phyloP scores from a whole-genome alignment of 2,797 vertebrate genomes.

The Darevskia nairensis region DNA sequence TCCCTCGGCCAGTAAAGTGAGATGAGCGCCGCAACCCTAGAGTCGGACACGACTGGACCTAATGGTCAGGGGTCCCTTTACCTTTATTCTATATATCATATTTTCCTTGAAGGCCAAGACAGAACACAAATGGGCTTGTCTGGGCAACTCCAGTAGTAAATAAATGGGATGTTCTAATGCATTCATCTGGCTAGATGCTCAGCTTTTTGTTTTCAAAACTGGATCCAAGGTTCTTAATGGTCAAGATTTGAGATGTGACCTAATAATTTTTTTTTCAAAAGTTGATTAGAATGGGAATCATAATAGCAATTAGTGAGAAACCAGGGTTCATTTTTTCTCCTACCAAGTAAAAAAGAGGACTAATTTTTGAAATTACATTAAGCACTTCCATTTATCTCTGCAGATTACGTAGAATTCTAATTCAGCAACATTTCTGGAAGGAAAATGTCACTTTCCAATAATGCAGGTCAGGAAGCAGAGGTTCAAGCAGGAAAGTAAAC shows the following conservation, averaged over 20 bases:
- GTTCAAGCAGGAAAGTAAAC: constrained; percentile 52
- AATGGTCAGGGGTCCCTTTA: too few species aligned
- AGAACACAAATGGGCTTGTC: too few species aligned
- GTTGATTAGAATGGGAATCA: constrained; percentile 19
- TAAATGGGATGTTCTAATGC: too few species aligned
- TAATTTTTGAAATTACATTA: constrained; percentile 21
- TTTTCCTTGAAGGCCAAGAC: too few species aligned
- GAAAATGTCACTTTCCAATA: constrained; percentile 57
- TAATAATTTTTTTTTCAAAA: neutral
- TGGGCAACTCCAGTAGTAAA: too few species aligned
- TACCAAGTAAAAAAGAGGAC: constrained; percentile 35
- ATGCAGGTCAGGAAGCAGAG: constrained; percentile 52
- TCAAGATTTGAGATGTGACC: neutral
- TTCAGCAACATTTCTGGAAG: constrained; percentile 45
- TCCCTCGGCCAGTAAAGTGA: too few species aligned
- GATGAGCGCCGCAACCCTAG: too few species aligned
- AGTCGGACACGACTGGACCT: too few species aligned
- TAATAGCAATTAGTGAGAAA: constrained; percentile 18
- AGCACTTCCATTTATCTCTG: constrained; percentile 55
- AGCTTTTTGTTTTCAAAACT: too few species aligned
- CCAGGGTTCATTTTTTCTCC: constrained; percentile 47
- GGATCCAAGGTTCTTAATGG: too few species aligned
- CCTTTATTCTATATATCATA: too few species aligned
- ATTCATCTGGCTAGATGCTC: too few species aligned
- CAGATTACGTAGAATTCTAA: constrained; percentile 56